A percentile compares a stretch with the other conserved stretches of the same genome.
These are phyloP conservation scores for Aphelenchoides fujianensis DNA, from an alignment of 1,140 invertebrate species.

Conservation along the genomic window DNA sequence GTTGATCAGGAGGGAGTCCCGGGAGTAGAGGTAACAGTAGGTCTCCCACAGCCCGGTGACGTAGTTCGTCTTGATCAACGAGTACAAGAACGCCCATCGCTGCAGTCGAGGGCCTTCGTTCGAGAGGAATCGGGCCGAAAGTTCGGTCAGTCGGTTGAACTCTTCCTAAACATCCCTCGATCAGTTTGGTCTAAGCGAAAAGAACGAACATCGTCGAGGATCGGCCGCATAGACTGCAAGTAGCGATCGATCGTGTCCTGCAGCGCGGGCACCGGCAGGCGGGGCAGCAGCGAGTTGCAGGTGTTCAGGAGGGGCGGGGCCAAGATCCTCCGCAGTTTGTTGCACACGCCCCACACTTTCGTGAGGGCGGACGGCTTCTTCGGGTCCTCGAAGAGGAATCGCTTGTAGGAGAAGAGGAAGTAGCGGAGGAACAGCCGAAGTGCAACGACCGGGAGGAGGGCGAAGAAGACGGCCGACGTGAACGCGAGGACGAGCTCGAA, in stretches of 20 bases:
- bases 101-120: slow-evolving; percentile 51
- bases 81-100: slow-evolving; percentile 35
- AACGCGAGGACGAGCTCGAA: not conserved
- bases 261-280: slow-evolving; percentile 43
- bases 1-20: slow-evolving; percentile 53
- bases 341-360: slow-evolving; percentile 53
- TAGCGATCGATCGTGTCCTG: slow-evolving; percentile 42
- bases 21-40: slow-evolving; percentile 49
- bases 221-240: slow-evolving; percentile 41
- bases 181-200: no score
- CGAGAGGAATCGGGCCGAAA: slow-evolving; percentile 38
- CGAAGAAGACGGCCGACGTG: slow-evolving; percentile 31
- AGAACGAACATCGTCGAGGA: slow-evolving; percentile 31
- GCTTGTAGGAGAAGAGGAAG: slow-evolving; percentile 56
- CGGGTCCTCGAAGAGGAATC: slow-evolving; percentile 52
- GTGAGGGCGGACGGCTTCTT: slow-evolving; percentile 52
- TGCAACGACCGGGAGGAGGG: slow-evolving; percentile 50
- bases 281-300: slow-evolving; percentile 47
- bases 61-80: slow-evolving; percentile 46
- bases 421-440: slow-evolving; percentile 43
- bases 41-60: slow-evolving; percentile 57
- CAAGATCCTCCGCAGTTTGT: slow-evolving; percentile 34
- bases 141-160: slow-evolving; percentile 31
- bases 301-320: slow-evolving; percentile 44
- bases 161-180: slow-evolving; percentile 50